Conservation (phyloP, 2,113 vertebrate genomes). For the Agapornis roseicollis region DNA sequence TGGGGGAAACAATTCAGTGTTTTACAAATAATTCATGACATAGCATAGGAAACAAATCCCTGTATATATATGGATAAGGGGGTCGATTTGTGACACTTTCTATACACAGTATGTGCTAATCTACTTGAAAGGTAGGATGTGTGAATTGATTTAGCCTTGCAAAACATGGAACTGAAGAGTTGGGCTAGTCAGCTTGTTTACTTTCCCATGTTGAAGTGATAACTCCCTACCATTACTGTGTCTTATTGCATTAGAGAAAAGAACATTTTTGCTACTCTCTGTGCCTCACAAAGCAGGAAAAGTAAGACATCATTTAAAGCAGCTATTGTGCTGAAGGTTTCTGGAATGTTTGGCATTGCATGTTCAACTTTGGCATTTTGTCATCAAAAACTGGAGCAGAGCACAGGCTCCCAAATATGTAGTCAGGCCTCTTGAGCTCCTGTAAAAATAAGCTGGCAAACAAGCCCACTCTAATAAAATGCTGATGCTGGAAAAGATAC, state of each 20-base stretch:
- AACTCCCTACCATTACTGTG: background rate
- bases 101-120: background rate
- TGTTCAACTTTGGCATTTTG: conserved; percentile 44
- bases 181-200: background rate
- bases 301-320: conserved; percentile 36
- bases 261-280: background rate
- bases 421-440: conserved; percentile 28
- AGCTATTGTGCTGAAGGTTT: conserved; percentile 12
- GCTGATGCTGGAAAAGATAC: conserved; percentile 46
- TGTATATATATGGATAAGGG: background rate
- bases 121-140: background rate
- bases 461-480: conserved; percentile 31
- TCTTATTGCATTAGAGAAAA: background rate
- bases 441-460: conserved; percentile 63
- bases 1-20: background rate
- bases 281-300: background rate
- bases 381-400: conserved; percentile 36
- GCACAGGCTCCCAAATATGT: background rate
- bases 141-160: background rate
- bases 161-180: background rate
- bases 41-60: background rate
- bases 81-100: background rate
- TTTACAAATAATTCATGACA: background rate
- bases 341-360: conserved; percentile 45
- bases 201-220: background rate